phyloP scores from a whole-genome alignment of 2,888 invertebrate genomes.

The Drosophila differens region DNA sequence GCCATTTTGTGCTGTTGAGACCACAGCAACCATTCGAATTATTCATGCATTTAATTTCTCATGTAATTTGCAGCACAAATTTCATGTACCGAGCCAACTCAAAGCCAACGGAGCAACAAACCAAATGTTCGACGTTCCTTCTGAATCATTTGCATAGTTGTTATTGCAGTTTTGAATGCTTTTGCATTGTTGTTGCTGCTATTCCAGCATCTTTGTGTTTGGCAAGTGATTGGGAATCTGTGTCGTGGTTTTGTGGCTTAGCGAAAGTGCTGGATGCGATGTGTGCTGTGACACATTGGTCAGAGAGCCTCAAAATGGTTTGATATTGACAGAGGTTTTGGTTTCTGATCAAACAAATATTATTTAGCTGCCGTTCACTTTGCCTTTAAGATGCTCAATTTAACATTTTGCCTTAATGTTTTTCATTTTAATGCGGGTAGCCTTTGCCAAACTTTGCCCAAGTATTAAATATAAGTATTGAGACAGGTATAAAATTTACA shows the following conservation, averaged over 20 bases:
- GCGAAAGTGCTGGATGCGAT: conserved; percentile 61
- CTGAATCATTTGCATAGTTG: conserved; percentile 58
- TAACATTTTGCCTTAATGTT: not conserved
- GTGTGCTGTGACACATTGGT: conserved; percentile 25
- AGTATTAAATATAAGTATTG: not conserved
- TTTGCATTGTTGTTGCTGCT: conserved; percentile 3
- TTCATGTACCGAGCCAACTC: conserved; percentile 61
- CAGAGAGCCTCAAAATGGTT: conserved; percentile 29
- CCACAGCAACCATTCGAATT: conserved; percentile 81
- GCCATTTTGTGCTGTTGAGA: conserved; percentile 60
- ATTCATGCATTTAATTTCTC: conserved; percentile 81
- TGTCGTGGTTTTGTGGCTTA: conserved; percentile 57
- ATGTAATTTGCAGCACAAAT: conserved; percentile 78
- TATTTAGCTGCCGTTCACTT: not conserved
- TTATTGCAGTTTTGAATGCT: conserved; percentile 14
- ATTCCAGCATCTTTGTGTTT: conserved; percentile 26
- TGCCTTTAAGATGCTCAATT: not conserved
- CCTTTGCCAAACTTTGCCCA: not conserved
- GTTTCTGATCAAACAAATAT: conserved; percentile 16
- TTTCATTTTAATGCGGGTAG: not conserved
- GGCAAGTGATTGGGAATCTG: conserved; percentile 50
- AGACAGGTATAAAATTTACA: not conserved
- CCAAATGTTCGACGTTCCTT: conserved; percentile 71
- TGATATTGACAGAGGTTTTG: conserved; percentile 38
- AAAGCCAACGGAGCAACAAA: conserved; percentile 64